These are phyloP conservation scores for Trypoxylon attenuatum DNA, from an alignment of 2,888 invertebrate genomes.

Conservation along the genomic window DNA sequence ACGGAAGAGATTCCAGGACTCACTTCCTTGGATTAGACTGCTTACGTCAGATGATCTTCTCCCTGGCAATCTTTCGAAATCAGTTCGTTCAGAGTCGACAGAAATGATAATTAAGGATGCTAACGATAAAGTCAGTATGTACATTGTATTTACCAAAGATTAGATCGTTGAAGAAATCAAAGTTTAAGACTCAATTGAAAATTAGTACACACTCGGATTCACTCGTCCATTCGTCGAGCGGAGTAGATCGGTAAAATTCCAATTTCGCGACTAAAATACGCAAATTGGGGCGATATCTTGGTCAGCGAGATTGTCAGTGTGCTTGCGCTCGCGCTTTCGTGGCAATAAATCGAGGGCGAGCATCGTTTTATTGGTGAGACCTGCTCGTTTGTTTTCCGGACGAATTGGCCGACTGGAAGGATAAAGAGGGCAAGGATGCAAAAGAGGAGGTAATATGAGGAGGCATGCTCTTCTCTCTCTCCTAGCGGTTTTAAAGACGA, in stretches of 20 bases:
- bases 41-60: no score
- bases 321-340: slow-evolving; percentile 45
- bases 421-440: slow-evolving; percentile 40
- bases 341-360: slow-evolving; percentile 63
- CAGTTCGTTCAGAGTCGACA: no score
- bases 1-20: no score
- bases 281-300: slow-evolving; percentile 32
- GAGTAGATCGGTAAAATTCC: slow-evolving; percentile 16
- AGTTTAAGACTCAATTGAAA: no score
- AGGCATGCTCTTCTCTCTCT: slow-evolving; percentile 1
- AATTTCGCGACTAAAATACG: slow-evolving; percentile 43
- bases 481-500: slow-evolving; percentile 9
- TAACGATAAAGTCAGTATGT: no score
- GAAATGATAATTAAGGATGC: no score
- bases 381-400: slow-evolving; percentile 63
- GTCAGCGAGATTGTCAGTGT: slow-evolving; percentile 53
- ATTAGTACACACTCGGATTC: no score
- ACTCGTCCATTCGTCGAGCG: no score
- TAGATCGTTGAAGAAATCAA: no score
- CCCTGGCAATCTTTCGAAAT: no score
- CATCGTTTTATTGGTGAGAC: slow-evolving; percentile 61
- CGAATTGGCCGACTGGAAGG: slow-evolving; percentile 24
- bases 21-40: no score
- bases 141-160: no score
- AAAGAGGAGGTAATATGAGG: slow-evolving; percentile 62